Percentiles rank a stretch among this genome's conserved stretches.
Conservation (phyloP, 1,140 invertebrate genomes). For the Goniozus legneri region DNA sequence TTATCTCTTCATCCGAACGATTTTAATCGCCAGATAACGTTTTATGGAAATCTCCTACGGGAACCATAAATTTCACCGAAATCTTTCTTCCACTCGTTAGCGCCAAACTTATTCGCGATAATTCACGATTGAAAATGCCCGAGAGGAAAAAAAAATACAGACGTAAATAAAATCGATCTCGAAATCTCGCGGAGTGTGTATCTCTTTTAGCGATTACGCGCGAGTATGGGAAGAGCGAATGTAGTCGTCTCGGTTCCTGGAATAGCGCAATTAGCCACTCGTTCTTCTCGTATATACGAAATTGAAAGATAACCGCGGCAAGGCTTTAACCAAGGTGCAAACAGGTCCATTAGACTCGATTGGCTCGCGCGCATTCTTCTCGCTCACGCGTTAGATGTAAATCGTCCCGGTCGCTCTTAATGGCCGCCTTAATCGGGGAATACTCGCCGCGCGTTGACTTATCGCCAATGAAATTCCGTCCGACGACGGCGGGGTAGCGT, state of each 20-base stretch:
- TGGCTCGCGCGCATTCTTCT: slow-evolving; percentile 30
- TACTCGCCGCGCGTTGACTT: slow-evolving; percentile 18
- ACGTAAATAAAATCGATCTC: not conserved
- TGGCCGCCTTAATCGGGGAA: slow-evolving; percentile 30
- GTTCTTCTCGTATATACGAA: too few species aligned
- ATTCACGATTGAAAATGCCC: not conserved
- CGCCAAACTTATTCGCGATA: too few species aligned
- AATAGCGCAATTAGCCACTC: too few species aligned
- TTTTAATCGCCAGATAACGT: too few species aligned
- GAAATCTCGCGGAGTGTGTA: slow-evolving; percentile 4
- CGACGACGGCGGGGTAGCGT: too few species aligned
- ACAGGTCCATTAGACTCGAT: slow-evolving; percentile 29
- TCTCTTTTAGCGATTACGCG: not conserved
- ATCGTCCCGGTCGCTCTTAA: slow-evolving; percentile 31
- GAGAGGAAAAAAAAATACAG: not conserved
- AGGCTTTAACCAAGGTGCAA: slow-evolving; percentile 22
- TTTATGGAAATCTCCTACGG: too few species aligned
- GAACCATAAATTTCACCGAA: not conserved
- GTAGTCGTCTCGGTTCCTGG: too few species aligned
- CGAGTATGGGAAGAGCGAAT: not conserved
- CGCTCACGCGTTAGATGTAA: slow-evolving; percentile 23
- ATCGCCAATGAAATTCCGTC: too few species aligned
- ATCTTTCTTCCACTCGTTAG: not conserved
- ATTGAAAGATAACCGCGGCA: too few species aligned
- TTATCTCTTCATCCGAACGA: too few species aligned